These are phyloP conservation scores for Pseudomyrmex dendroicus DNA, from an alignment of 1,140 invertebrate species.

Conservation along the genomic window DNA sequence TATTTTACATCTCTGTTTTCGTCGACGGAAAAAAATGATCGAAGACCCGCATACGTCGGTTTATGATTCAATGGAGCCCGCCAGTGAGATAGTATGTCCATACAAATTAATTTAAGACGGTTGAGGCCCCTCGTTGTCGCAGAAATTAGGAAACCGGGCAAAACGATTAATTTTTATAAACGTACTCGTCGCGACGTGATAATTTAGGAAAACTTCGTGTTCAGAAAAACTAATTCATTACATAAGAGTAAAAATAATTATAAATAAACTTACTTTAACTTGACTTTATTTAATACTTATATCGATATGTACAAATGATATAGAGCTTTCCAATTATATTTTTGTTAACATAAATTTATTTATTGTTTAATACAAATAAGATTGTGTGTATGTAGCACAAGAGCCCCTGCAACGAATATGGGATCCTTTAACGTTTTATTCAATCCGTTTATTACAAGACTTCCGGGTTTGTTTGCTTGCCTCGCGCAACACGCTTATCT, in stretches of 20 bases:
- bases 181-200: constrained; percentile 47
- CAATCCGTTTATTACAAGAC: constrained; percentile 12
- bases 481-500: background rate
- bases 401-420: background rate
- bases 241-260: constrained; percentile 36
- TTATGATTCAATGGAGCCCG: constrained; percentile 15
- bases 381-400: too few relatives aligned
- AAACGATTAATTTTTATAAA: constrained; percentile 80
- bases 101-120: constrained; percentile 78
- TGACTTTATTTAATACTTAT: background rate
- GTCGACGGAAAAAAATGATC: constrained; percentile 44
- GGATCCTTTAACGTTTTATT: background rate
- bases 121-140: constrained; percentile 61
- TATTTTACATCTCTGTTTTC: background rate
- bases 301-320: too few relatives aligned
- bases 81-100: constrained; percentile 58
- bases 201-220: constrained; percentile 50
- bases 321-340: too few relatives aligned
- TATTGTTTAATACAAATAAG: too few relatives aligned
- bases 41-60: constrained; percentile 75
- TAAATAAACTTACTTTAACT: too few relatives aligned
- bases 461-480: constrained; percentile 17
- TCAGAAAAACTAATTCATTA: constrained; percentile 60
- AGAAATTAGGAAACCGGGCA: constrained; percentile 76
- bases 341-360: too few relatives aligned